A percentile compares a stretch with the other conserved stretches of the same genome.
Conservation (phyloP, 2,113 vertebrate genomes). For the Xenus cinereus region DNA sequence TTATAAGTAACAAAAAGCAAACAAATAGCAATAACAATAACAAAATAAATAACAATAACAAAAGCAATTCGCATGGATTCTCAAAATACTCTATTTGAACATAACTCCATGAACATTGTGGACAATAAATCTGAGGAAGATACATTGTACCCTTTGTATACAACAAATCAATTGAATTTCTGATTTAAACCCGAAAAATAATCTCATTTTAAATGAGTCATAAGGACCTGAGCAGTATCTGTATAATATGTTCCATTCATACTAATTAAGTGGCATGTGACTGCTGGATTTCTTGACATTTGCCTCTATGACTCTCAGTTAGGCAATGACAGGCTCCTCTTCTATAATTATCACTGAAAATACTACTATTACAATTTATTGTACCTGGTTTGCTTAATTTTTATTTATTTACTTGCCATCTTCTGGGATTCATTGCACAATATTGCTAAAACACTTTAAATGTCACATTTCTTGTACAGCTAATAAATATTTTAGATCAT, state of each 20-base stretch:
- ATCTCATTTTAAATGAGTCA: slow-evolving; percentile 47
- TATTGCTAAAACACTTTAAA: background rate
- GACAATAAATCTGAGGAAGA: background rate
- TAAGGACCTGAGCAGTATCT: slow-evolving; percentile 38
- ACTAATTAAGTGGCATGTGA: slow-evolving; percentile 31
- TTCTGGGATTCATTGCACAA: background rate
- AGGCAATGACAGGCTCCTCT: background rate
- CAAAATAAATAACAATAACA: background rate
- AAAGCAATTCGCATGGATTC: background rate
- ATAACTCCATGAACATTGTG: background rate
- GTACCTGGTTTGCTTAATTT: background rate
- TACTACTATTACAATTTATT: background rate
- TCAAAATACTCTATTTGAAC: background rate
- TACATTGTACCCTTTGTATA: background rate
- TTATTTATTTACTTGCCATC: background rate
- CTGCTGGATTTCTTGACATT: slow-evolving; percentile 42
- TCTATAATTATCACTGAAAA: slow-evolving; percentile 4
- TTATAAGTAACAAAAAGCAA: background rate
- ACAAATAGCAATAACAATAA: too few species aligned
- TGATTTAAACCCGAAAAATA: background rate
- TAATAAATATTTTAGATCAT: background rate
- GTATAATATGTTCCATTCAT: slow-evolving; percentile 45
- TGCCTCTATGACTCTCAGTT: slow-evolving; percentile 1
- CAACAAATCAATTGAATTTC: background rate
- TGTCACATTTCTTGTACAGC: background rate